A percentile compares a stretch with the other conserved stretches of the same genome.
Conservation (phyloP, 2,888 invertebrate species). For the Tetramorium bicarinatum region DNA sequence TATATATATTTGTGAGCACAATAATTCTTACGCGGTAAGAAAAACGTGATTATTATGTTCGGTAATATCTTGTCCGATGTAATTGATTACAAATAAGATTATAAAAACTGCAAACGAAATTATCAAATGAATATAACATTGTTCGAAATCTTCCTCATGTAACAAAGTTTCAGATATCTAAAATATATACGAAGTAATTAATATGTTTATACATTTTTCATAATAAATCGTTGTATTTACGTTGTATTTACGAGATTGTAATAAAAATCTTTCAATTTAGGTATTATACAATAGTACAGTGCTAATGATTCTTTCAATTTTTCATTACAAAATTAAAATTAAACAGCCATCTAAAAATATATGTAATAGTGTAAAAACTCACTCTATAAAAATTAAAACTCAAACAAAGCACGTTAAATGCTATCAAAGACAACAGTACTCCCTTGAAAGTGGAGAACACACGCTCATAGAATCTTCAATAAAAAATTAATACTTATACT, state of each 20-base stretch:
- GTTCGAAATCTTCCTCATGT: neutral
- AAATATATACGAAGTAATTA: neutral
- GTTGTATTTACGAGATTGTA: neutral
- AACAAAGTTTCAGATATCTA: neutral
- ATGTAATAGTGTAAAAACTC: neutral
- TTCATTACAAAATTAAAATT: neutral
- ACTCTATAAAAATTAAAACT: constrained; percentile 21
- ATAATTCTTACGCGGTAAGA: neutral
- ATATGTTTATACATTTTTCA: neutral
- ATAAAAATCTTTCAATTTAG: neutral
- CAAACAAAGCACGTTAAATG: neutral
- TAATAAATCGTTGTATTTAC: neutral
- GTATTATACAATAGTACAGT: neutral
- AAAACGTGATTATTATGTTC: neutral
- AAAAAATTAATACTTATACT: neutral
- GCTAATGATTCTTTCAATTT: neutral
- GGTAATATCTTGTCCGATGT: neutral
- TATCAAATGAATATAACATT: neutral
- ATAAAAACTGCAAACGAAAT: neutral
- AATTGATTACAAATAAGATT: neutral
- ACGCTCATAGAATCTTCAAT: neutral
- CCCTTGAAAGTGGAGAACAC: neutral
- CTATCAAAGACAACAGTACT: neutral
- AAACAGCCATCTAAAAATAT: neutral
- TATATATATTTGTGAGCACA: neutral